Percentiles rank a stretch among this genome's conserved stretches.
Evolutionary conservation across 2,888 invertebrate genomes (phyloP).

Genomic region (Sesamia inferens): DNA sequence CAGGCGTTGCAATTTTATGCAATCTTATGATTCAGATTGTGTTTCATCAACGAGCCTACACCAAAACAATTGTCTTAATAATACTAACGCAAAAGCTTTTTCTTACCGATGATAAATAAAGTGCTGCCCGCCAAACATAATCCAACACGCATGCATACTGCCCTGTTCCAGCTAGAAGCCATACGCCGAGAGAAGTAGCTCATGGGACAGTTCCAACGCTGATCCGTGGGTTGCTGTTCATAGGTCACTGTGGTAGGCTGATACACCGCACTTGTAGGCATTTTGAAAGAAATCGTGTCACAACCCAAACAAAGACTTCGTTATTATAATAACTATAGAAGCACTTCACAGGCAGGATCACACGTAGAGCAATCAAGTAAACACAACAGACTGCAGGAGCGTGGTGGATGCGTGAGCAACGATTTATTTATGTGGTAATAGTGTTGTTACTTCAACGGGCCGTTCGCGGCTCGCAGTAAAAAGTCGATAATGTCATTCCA

Average conservation of each 20-base stretch:
- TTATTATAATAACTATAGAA: slow-evolving; percentile 44
- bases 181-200: slow-evolving; percentile 88
- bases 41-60: slow-evolving; percentile 12
- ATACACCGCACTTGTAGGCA: slow-evolving; percentile 93
- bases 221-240: slow-evolving; percentile 90
- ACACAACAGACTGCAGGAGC: slow-evolving; percentile 58
- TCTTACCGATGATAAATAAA: slow-evolving; percentile 85
- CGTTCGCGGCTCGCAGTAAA: slow-evolving; percentile 5
- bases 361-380: slow-evolving; percentile 59
- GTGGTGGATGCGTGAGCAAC: slow-evolving; percentile 57
- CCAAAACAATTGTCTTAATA: slow-evolving; percentile 1
- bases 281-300: slow-evolving; percentile 77
- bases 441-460: slow-evolving; percentile 19
- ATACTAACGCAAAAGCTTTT: slow-evolving; percentile 11
- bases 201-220: slow-evolving; percentile 90
- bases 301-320: slow-evolving; percentile 61
- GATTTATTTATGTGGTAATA: slow-evolving; percentile 60
- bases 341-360: slow-evolving; percentile 60
- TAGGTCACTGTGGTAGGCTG: slow-evolving; percentile 95
- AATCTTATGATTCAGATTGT: slow-evolving; percentile 33
- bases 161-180: slow-evolving; percentile 86
- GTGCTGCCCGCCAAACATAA: slow-evolving; percentile 84
- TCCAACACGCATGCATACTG: slow-evolving; percentile 82
- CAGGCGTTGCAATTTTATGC: slow-evolving; percentile 33
- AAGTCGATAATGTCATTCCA: slow-evolving; percentile 33